Percentiles rank a stretch among this genome's conserved stretches.
These are phyloP conservation scores for Cladorhizidae sp. DNA, from an alignment of 37 sponge, comb jelly and placozoan genomes.

Conservation along the genomic window DNA sequence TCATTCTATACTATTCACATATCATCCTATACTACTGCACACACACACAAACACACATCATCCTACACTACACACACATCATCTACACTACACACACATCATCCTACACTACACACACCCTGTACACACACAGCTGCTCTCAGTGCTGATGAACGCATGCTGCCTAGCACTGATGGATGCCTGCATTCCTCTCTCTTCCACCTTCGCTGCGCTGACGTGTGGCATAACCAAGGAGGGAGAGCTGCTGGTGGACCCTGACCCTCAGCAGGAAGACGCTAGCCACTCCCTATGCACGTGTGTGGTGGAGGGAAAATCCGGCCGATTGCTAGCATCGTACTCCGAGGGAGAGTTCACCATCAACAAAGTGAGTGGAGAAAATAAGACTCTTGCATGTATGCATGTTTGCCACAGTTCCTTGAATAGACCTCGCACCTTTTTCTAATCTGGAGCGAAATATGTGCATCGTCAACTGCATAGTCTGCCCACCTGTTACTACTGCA, in stretches of 20 bases:
- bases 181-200: slow-evolving; percentile 65
- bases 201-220: slow-evolving; percentile 73
- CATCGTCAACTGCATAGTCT: too few relatives aligned
- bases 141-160: slow-evolving; percentile 59
- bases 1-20: too few relatives aligned
- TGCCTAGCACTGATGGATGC: slow-evolving; percentile 86
- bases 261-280: slow-evolving; percentile 39
- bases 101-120: not conserved
- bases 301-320: slow-evolving; percentile 9
- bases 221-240: slow-evolving; percentile 34
- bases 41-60: too few relatives aligned
- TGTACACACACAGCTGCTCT: slow-evolving; percentile 40
- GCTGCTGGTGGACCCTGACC: slow-evolving; percentile 60
- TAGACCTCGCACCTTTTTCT: too few relatives aligned
- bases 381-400: too few relatives aligned
- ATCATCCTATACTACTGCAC: too few relatives aligned
- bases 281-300: slow-evolving; percentile 37
- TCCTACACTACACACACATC: too few relatives aligned
- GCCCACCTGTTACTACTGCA: too few relatives aligned
- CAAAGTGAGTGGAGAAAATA: slow-evolving; percentile 25
- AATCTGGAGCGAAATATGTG: too few relatives aligned
- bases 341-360: slow-evolving; percentile 44
- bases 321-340: slow-evolving; percentile 32
- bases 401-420: too few relatives aligned
- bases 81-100: too few relatives aligned